A percentile compares a stretch with the other conserved stretches of the same genome.
phyloP scores from a whole-genome alignment of 2,888 invertebrate species.

The Epistrophe grossulariae region DNA sequence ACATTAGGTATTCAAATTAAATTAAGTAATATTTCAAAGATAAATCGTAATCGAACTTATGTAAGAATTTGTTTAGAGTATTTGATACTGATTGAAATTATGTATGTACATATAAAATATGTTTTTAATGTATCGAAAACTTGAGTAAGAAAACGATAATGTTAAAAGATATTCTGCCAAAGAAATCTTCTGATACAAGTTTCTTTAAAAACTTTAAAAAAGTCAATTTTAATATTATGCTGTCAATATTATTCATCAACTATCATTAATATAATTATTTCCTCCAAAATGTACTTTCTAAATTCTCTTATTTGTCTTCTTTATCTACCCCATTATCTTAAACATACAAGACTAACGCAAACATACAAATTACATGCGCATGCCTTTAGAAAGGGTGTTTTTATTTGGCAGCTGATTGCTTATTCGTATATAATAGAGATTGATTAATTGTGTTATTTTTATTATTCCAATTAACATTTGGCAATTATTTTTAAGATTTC shows the following conservation, averaged over 20 bases:
- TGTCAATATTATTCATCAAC: too few relatives aligned
- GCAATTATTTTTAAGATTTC: not conserved
- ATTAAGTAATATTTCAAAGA: not conserved
- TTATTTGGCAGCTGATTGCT: not conserved
- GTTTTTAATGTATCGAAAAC: too few relatives aligned
- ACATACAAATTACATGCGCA: not conserved
- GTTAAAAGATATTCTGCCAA: too few relatives aligned
- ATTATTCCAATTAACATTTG: not conserved
- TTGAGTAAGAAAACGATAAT: too few relatives aligned
- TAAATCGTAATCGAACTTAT: not conserved
- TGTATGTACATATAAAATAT: too few relatives aligned
- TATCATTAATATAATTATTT: not conserved
- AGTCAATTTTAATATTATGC: too few relatives aligned
- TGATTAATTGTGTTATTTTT: constrained; percentile 4
- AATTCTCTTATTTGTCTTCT: not conserved
- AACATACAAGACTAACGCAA: not conserved
- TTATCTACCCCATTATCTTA: not conserved
- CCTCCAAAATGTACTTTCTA: not conserved
- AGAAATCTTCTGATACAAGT: too few relatives aligned
- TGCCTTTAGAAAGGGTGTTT: not conserved
- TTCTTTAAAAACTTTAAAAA: too few relatives aligned
- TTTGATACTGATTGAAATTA: too few relatives aligned
- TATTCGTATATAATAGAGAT: not conserved
- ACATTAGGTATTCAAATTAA: constrained; percentile 10
- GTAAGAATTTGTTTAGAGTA: not conserved